Base-by-base conservation (phyloP, 2,797 vertebrate species). In the Etheostoma perlongum region DNA sequence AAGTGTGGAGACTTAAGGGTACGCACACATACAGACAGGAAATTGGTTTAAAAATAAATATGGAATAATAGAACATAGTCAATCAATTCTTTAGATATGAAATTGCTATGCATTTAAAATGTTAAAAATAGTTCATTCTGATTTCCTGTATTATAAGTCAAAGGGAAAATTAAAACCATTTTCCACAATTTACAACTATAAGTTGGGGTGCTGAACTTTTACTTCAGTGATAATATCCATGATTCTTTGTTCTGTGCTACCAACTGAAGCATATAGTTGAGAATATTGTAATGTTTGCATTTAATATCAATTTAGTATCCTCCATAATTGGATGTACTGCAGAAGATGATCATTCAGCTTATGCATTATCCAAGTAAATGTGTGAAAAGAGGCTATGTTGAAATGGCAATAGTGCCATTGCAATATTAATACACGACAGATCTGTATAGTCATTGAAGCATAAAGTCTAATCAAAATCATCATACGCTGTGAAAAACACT, bases 401-500 rank as follows among this genome's bases (percentile, higher is more conserved):
- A 83, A 85, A 86, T 57, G 62, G 73, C 67, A 81, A 60, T 60
- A 47, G 40, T 69, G 75, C 55, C 49, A 60, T 70, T 76, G 71
- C 40, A 74, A 85, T 81, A 83, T 83, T 79, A 90, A 88, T 77
- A 74, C 33, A 78, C 58, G 83, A 51, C 66, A 78, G 27, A 83
- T 85, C 67, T 65, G 68, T 67, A 49, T 6, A 74, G 60, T 44
- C 70, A 81, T 76, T 63, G 51, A 84, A 87, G 88, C 84, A 67
- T 69, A 60, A 84, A 74, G 87, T 90, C 82, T 91, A 88, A 92
- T 92, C 81, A 87, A 65, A 90, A 75, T 72, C 54, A 83, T 85
- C 75, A 76, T 78, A 58, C 57, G 63, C 79, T 77, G 75, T 57
- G 65, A 79, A 72, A 79, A 83, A 88, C 72, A 75, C 21, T 61